Conservation (phyloP, 2,797 vertebrate genomes). For the Mustela erminea region DNA sequence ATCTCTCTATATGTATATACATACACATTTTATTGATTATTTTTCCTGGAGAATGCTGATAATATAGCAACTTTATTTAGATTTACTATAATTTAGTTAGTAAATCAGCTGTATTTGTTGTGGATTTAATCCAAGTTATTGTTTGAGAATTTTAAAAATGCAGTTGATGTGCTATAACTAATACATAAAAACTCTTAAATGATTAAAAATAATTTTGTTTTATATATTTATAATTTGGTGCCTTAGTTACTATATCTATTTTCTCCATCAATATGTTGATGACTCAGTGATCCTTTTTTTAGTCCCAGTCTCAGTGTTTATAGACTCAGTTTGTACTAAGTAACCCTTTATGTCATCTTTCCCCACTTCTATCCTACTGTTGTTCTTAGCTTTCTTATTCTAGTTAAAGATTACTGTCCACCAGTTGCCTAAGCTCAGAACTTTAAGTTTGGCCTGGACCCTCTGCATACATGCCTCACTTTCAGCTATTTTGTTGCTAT, state of each 20-base stretch:
- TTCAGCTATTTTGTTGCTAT: neutral
- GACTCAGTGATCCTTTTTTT: neutral
- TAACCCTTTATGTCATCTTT: neutral
- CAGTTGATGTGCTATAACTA: neutral
- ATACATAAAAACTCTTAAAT: neutral
- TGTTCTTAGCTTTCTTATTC: neutral
- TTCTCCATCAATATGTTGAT: neutral
- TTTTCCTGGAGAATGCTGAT: neutral
- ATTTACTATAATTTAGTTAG: neutral
- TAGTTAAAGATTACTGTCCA: neutral
- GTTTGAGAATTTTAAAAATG: neutral
- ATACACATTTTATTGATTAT: neutral
- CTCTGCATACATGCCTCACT: neutral
- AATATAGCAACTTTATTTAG: neutral
- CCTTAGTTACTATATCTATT: slow-evolving; percentile 7
- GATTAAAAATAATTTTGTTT: neutral
- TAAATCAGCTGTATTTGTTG: neutral
- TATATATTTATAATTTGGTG: neutral
- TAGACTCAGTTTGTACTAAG: neutral
- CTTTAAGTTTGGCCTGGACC: neutral
- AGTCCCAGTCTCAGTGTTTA: neutral
- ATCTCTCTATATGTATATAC: neutral
- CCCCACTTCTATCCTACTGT: neutral
- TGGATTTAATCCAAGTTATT: neutral
- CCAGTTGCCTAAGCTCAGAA: neutral